Evolutionary conservation across 2,797 vertebrate genomes (phyloP), one percentile per base, ranked within the genome.

Genomic region (Micromesistius poutassou): DNA sequence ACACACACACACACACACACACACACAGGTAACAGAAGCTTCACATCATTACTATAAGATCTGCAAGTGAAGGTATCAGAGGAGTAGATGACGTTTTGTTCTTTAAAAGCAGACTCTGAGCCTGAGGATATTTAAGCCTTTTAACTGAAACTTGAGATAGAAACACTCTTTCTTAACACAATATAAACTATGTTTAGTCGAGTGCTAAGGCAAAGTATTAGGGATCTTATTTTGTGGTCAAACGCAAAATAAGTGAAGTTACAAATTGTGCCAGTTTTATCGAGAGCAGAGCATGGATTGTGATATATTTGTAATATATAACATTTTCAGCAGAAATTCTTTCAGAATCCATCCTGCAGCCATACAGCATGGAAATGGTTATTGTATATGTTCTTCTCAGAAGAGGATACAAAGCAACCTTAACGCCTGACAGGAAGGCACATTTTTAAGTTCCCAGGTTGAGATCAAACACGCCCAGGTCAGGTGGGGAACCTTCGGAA

Each of bases 61-160:
- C 81, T 84, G 74, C 71, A 87, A 84, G 79, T 84, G 83, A 85
- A 50, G 80, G 70, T 76, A 75, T 77, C 82, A 85, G 72, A 81
- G 31, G 86, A 81, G 76, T 81, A 79, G 79, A 85, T n/a, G 19
- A 25, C 4, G 42, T 90, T 80, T 89, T 89, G 88, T 83, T 87
- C 85, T 46, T 88, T 88, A 79, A 89, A 87, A 88, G 77, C 73
- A 75, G 46, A 88, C 68, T 84, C 81, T 85, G 87, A 80, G 80
- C 76, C 71, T 79, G 78, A 76, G 84, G 77, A 78, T 84, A 81
- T 89, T 83, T 35, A 33, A 79, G 78, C 72, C 71, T 79, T 82
- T 84, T 85, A 84, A 84, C 81, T 87, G 86, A 90, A 88, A 92
- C 90, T 82, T 12, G 78, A 89, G 85, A 86, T 75, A 86, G 9